Percentiles rank a stretch among this genome's conserved stretches.
These are phyloP conservation scores for Hydrozoanthus tunicans DNA, from an alignment of 64 coral and sea anemone species.

Conservation along the genomic window DNA sequence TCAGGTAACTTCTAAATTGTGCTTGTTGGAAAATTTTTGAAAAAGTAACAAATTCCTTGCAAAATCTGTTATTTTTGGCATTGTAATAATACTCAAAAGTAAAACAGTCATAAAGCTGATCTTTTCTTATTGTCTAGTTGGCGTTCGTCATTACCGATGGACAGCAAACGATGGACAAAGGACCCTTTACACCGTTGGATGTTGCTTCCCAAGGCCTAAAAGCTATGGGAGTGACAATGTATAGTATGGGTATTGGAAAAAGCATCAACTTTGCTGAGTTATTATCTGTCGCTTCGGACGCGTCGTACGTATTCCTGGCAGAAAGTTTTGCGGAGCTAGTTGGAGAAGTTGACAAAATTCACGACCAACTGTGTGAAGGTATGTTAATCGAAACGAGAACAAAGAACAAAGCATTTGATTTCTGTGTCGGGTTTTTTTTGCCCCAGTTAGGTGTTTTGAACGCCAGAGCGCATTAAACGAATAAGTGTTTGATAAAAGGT, in stretches of 20 bases:
- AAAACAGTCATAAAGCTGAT: background rate
- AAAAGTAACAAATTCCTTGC: no score
- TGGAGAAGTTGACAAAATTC: background rate
- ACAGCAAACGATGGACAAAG: constrained; percentile 48
- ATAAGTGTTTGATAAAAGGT: no score
- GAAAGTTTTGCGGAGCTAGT: background rate
- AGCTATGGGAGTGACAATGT: constrained; percentile 31
- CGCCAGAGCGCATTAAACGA: no score
- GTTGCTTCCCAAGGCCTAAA: constrained; percentile 66
- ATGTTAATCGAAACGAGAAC: background rate
- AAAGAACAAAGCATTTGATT: no score
- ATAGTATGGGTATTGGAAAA: constrained; percentile 37
- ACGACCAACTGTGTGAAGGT: constrained; percentile 24
- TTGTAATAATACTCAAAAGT: background rate
- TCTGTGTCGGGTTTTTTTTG: no score
- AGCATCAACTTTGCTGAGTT: background rate
- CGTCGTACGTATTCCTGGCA: background rate
- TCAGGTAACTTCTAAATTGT: background rate
- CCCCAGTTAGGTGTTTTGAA: no score
- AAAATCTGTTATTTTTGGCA: background rate
- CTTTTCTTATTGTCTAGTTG: constrained; percentile 27
- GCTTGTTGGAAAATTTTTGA: no score
- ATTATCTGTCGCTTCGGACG: background rate
- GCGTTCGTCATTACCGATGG: constrained; percentile 80
- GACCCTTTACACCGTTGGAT: constrained; percentile 10